Conservation (phyloP, 1,140 invertebrate genomes). For the Pogonus chalceus region DNA sequence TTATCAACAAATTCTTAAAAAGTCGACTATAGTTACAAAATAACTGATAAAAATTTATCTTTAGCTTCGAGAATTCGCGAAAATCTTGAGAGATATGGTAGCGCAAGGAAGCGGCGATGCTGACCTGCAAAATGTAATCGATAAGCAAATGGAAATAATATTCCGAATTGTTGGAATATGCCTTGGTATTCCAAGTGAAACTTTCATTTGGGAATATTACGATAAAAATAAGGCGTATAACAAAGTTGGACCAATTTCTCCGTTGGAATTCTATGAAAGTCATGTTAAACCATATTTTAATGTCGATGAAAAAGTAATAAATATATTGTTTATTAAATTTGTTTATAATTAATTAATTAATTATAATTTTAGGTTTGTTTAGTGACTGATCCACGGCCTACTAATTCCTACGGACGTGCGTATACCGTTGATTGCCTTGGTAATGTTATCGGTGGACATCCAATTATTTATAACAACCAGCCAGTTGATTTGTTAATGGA, state of each 20-base stretch:
- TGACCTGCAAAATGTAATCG: slow-evolving; percentile 46
- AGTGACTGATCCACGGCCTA: slow-evolving; percentile 71
- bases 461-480: slow-evolving; percentile 81
- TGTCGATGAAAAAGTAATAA: slow-evolving; percentile 67
- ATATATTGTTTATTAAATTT: background rate
- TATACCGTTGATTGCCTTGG: slow-evolving; percentile 84
- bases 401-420: slow-evolving; percentile 61
- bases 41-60: slow-evolving; percentile 24
- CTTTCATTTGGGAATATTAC: slow-evolving; percentile 79
- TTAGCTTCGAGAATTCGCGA: slow-evolving; percentile 72
- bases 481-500: slow-evolving; percentile 65
- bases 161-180: slow-evolving; percentile 76
- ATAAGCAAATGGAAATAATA: slow-evolving; percentile 62
- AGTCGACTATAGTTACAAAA: too few species aligned
- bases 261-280: slow-evolving; percentile 70
- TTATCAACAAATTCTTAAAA: too few species aligned
- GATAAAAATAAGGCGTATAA: slow-evolving; percentile 75
- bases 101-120: slow-evolving; percentile 43
- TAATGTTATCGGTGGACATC: slow-evolving; percentile 68
- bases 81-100: slow-evolving; percentile 54
- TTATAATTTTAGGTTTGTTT: slow-evolving; percentile 63
- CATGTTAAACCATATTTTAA: slow-evolving; percentile 71
- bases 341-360: slow-evolving; percentile 6
- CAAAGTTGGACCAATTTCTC: slow-evolving; percentile 62
- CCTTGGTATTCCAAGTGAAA: slow-evolving; percentile 64